Evolutionary conservation across 2,888 invertebrate genomes (phyloP).

Genomic region (Drosophila rubida): DNA sequence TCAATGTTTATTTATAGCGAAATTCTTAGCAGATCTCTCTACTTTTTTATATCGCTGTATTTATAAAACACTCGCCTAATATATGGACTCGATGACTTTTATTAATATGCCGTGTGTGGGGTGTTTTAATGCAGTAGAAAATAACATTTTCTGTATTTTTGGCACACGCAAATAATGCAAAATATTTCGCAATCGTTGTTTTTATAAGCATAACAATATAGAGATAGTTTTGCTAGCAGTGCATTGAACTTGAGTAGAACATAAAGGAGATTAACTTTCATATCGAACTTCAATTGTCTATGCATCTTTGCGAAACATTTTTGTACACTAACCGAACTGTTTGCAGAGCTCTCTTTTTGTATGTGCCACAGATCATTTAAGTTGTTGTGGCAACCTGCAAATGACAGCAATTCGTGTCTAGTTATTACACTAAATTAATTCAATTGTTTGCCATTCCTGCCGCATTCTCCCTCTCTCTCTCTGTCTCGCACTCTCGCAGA

Average conservation of each 20-base stretch:
- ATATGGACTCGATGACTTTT: constrained; percentile 19
- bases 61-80: constrained; percentile 43
- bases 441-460: background rate
- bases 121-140: constrained; percentile 10
- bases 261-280: too few species aligned
- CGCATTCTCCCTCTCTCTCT: background rate
- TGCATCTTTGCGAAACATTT: too few species aligned
- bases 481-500: background rate
- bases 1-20: constrained; percentile 40
- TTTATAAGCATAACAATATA: background rate
- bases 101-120: constrained; percentile 14
- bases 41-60: constrained; percentile 29
- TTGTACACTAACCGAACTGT: too few species aligned
- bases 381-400: background rate
- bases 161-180: background rate
- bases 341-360: too few species aligned
- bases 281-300: too few species aligned
- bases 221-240: constrained; percentile 14
- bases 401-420: background rate
- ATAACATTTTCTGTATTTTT: constrained; percentile 13
- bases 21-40: constrained; percentile 28
- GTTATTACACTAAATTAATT: background rate
- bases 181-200: background rate
- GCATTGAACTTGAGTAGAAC: constrained; percentile 45
- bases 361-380: too few species aligned